Percentiles rank a stretch among this genome's conserved stretches.
Conservation (phyloP, 2,888 invertebrate genomes). For the Eristalis pertinax region DNA sequence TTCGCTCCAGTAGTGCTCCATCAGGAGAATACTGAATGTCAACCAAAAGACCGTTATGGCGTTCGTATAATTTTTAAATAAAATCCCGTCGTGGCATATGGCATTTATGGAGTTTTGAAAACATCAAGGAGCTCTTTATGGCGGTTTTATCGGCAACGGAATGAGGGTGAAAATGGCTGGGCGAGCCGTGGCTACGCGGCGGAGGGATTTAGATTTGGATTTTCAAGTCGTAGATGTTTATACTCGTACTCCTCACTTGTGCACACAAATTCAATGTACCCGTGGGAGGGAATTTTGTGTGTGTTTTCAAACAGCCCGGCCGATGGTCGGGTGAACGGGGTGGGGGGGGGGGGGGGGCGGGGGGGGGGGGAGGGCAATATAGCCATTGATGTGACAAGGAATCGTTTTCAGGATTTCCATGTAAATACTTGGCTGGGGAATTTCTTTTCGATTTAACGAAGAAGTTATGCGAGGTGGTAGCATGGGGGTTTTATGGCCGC, state of each 20-base stretch:
- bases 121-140: slow-evolving; percentile 68
- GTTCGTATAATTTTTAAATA: slow-evolving; percentile 69
- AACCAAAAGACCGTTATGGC: slow-evolving; percentile 54
- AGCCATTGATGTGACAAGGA: slow-evolving; percentile 42
- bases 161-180: slow-evolving; percentile 56
- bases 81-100: slow-evolving; percentile 68
- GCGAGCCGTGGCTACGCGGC: not conserved
- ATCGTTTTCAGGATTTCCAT: slow-evolving; percentile 59
- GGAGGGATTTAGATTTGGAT: slow-evolving; percentile 6
- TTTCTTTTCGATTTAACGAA: slow-evolving; percentile 52
- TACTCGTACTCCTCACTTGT: slow-evolving; percentile 25
- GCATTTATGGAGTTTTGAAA: slow-evolving; percentile 72
- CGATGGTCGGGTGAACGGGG: too few species aligned
- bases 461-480: slow-evolving; percentile 18
- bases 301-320: slow-evolving; percentile 15
- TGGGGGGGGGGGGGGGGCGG: not conserved
- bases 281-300: slow-evolving; percentile 23
- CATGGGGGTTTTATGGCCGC: slow-evolving; percentile 28
- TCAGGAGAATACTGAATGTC: slow-evolving; percentile 53
- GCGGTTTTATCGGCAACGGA: slow-evolving; percentile 63
- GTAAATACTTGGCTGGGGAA: slow-evolving; percentile 49
- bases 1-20: slow-evolving; percentile 11
- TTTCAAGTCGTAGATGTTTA: slow-evolving; percentile 38
- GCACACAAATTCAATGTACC: slow-evolving; percentile 54
- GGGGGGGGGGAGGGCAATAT: not conserved